Evolutionary conservation across 2,113 vertebrate genomes (phyloP), one percentile per base, ranked within the genome.

Genomic region (Planiliza haematocheilus): DNA sequence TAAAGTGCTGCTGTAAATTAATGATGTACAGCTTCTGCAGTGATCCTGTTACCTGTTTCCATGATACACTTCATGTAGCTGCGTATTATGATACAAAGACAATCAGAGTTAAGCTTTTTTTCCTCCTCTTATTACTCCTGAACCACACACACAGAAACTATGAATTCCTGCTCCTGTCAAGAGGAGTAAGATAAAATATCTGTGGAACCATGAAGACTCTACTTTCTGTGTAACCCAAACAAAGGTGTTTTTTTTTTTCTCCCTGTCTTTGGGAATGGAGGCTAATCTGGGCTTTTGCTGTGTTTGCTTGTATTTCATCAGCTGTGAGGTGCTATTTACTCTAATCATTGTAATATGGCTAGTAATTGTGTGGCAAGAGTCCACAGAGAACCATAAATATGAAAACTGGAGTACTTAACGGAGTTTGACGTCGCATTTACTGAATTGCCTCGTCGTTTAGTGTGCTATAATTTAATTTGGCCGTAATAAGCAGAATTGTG

Each of bases 101-200:
- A 57, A 55, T 78, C 51, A 51, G 68, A 55, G 65, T 68, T 63
- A 6, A 7, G 0, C 53, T 46, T 34, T 55, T 60, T 53, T n/a
- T n/a, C n/a, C 21, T 60, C 70, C 39, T 78, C 68, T 73, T 67
- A 69, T 80, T 76, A 24, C 72, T 64, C 24, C 53, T 66, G 64
- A 74, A 83, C 51, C 77, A 71, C 65, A 69, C 10, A 49, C 60
- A 57, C 62, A 69, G 24, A 77, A 75, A 39, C 48, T 41, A 48
- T 56, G 76, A 70, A 79, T 64, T 58, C 45, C 38, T 48, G 49
- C 39, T 56, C 56, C 48, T 83, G 83, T 75, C 71, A 76, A 57
- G 74, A 8, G 17, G 39, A 50, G 39, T 13, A 53, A 64, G 52
- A 42, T 82, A 9, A 81, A 66, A 77, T 79, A 45, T 72, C 59